A percentile compares a stretch with the other conserved stretches of the same genome.
Evolutionary conservation across 1,140 invertebrate genomes (phyloP).

Genomic region (Drosophila novamexicana): DNA sequence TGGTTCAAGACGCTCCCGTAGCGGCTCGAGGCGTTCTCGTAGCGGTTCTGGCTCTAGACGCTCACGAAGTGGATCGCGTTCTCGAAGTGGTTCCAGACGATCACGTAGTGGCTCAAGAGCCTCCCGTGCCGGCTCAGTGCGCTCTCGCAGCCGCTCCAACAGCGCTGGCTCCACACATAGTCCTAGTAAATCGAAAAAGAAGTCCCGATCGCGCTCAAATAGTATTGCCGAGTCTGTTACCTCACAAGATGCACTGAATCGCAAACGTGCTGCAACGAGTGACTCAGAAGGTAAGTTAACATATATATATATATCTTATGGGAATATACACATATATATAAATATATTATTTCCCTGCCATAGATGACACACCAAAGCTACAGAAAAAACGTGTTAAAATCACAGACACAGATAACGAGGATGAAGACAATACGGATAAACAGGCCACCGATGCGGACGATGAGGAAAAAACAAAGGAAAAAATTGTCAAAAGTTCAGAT

Average conservation of each 20-base stretch:
- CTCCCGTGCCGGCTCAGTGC: conserved; percentile 74
- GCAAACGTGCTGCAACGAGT: conserved; percentile 85
- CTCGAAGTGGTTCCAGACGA: conserved; percentile 67
- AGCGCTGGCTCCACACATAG: conserved; percentile 58
- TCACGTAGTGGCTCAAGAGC: conserved; percentile 81
- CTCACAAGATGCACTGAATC: conserved; percentile 29
- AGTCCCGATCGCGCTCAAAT: conserved; percentile 76
- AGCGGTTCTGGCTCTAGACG: conserved; percentile 81
- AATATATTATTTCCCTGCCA: background rate
- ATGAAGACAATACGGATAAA: conserved; percentile 80
- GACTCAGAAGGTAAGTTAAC: conserved; percentile 86
- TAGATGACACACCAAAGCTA: conserved; percentile 62
- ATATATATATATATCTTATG: background rate
- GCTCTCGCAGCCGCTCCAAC: conserved; percentile 74
- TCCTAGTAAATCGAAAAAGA: conserved; percentile 28
- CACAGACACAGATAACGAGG: conserved; percentile 86
- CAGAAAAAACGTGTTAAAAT: conserved; percentile 84
- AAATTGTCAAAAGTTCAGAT: conserved; percentile 81
- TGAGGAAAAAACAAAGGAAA: conserved; percentile 44
- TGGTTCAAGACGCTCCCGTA: conserved; percentile 82
- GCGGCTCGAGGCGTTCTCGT: conserved; percentile 70
- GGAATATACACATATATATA: background rate
- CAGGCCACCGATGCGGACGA: background rate
- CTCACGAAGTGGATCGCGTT: conserved; percentile 83
- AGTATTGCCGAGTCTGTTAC: conserved; percentile 73